phyloP scores from a whole-genome alignment of 2,113 vertebrate genomes.

The Thamnophis sirtalis region DNA sequence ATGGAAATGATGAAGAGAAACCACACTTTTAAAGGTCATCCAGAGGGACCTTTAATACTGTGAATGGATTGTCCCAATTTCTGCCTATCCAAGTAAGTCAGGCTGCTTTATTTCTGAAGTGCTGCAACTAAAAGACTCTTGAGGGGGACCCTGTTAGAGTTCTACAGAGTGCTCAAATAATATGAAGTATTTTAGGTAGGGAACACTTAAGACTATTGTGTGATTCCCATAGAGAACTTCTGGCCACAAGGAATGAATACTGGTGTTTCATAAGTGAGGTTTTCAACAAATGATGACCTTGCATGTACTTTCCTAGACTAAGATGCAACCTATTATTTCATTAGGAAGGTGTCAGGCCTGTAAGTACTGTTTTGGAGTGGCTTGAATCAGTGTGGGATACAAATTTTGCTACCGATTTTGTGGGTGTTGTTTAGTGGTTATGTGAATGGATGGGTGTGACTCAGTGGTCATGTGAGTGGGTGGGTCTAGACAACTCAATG shows the following conservation, averaged over 20 bases:
- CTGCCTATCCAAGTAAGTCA: constrained; percentile 58
- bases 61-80: constrained; percentile 58
- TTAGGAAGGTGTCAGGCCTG: constrained; percentile 41
- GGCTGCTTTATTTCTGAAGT: constrained; percentile 57
- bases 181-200: constrained; percentile 48
- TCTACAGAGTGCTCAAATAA: constrained; percentile 52
- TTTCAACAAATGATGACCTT: constrained; percentile 51
- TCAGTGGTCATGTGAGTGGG: too few species aligned
- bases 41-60: constrained; percentile 57
- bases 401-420: too few species aligned
- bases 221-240: constrained; percentile 28
- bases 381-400: constrained; percentile 1
- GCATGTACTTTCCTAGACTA: constrained; percentile 43
- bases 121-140: constrained; percentile 56
- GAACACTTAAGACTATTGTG: constrained; percentile 46
- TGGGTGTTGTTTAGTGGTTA: too few species aligned
- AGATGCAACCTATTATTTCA: constrained; percentile 60
- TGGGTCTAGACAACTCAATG: too few species aligned
- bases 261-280: constrained; percentile 38
- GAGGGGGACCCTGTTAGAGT: constrained; percentile 55
- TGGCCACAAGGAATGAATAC: constrained; percentile 46
- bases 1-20: constrained; percentile 56
- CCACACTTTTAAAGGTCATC: constrained; percentile 56
- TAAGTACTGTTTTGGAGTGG: constrained; percentile 50
- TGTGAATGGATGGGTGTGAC: too few species aligned